Evolutionary conservation across 2,797 vertebrate species (phyloP).

Genomic region (Malacoctenus gilli): DNA sequence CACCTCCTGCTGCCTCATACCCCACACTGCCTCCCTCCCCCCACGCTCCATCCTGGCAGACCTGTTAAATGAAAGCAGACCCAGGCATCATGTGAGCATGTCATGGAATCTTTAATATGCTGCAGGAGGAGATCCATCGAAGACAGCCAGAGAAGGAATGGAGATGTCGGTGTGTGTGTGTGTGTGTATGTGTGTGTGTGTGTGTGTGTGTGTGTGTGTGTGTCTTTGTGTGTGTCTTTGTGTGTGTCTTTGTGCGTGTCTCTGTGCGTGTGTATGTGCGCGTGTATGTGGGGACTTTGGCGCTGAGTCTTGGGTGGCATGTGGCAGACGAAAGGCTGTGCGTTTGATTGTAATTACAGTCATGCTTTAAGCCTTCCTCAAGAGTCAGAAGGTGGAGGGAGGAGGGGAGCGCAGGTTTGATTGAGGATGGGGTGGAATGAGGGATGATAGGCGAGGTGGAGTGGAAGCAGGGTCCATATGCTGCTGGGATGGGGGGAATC

Average conservation of each 20-base stretch:
- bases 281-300: constrained; percentile 32
- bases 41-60: constrained; percentile 25
- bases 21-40: constrained; percentile 14
- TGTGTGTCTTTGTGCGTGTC: no score
- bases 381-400: constrained; percentile 69
- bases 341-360: constrained; percentile 87
- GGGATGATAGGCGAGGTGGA: constrained; percentile 68
- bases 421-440: constrained; percentile 67
- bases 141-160: constrained; percentile 46
- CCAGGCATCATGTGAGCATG: constrained; percentile 36
- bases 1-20: constrained; percentile 41
- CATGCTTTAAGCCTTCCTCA: constrained; percentile 78
- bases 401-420: constrained; percentile 71
- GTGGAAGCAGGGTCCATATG: constrained; percentile 73
- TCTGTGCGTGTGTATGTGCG: no score
- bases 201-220: no score
- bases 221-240: no score
- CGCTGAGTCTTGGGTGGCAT: constrained; percentile 9
- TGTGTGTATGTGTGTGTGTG: no score
- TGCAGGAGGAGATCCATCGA: constrained; percentile 48
- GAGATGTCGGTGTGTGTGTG: no score
- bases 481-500: constrained; percentile 67
- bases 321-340: constrained; percentile 78
- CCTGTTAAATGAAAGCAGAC: constrained; percentile 49
- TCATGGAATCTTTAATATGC: constrained; percentile 58